A percentile compares a stretch with the other conserved stretches of the same genome.
Evolutionary conservation across 1,140 invertebrate species (phyloP).

Genomic region (Spodoptera litura): DNA sequence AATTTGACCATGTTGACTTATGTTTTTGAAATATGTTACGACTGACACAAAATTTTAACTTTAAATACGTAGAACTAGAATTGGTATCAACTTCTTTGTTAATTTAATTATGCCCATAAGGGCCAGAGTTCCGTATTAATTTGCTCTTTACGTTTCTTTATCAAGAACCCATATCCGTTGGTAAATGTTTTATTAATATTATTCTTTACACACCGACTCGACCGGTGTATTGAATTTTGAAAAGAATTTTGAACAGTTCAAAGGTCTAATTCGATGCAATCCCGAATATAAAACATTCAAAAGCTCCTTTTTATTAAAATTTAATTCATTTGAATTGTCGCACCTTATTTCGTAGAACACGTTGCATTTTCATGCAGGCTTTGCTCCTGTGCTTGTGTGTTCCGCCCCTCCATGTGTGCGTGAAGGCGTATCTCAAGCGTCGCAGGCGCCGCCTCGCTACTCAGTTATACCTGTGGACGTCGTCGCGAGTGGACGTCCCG

Average conservation of each 20-base stretch:
- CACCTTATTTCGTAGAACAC: slow-evolving; percentile 64
- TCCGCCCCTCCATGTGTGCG: slow-evolving; percentile 58
- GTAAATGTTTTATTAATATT: slow-evolving; percentile 21
- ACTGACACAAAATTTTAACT: too few species aligned
- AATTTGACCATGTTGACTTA: too few species aligned
- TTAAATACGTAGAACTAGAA: not conserved
- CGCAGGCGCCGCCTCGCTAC: slow-evolving; percentile 73
- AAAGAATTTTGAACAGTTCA: slow-evolving; percentile 21
- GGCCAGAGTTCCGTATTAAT: not conserved
- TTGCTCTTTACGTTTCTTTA: slow-evolving; percentile 22
- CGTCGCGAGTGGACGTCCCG: slow-evolving; percentile 34
- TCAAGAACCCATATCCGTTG: slow-evolving; percentile 7
- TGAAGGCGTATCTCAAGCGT: slow-evolving; percentile 67
- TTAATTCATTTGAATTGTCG: slow-evolving; percentile 49
- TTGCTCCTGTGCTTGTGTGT: slow-evolving; percentile 50
- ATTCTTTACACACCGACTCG: slow-evolving; percentile 9
- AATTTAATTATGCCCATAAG: not conserved
- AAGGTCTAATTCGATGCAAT: slow-evolving; percentile 30
- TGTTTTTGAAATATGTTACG: too few species aligned
- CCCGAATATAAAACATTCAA: slow-evolving; percentile 19
- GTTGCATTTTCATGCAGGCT: slow-evolving; percentile 77
- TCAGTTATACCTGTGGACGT: slow-evolving; percentile 66
- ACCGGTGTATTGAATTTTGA: slow-evolving; percentile 25
- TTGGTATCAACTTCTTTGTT: not conserved
- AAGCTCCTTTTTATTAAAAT: slow-evolving; percentile 23